phyloP scores from a whole-genome alignment of 2,113 vertebrate genomes.

The Pungitius pungitius region DNA sequence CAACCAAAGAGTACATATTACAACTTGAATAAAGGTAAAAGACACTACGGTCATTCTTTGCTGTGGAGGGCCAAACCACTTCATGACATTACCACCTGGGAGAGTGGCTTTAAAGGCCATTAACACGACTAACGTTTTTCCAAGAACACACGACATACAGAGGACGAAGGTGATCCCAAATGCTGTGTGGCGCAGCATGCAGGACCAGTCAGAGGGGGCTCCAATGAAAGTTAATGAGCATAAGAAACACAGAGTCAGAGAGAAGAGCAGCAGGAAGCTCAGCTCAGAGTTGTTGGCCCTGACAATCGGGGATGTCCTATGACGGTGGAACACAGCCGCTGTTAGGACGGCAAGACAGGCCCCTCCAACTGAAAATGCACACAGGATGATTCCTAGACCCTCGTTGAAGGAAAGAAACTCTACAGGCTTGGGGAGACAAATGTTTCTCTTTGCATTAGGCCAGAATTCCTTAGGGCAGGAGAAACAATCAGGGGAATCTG shows the following conservation, averaged over 20 bases:
- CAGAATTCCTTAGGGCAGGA: slow-evolving; percentile 66
- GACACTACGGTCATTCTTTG: slow-evolving; percentile 73
- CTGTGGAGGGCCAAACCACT: slow-evolving; percentile 71
- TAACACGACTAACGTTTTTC: slow-evolving; percentile 39
- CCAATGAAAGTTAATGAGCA: slow-evolving; percentile 68
- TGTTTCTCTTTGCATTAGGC: slow-evolving; percentile 63
- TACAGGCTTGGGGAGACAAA: slow-evolving; percentile 68
- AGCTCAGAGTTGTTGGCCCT: slow-evolving; percentile 78
- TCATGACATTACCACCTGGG: slow-evolving; percentile 55
- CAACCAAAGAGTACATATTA: slow-evolving; percentile 76
- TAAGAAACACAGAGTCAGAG: slow-evolving; percentile 66
- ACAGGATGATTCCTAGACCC: slow-evolving; percentile 66
- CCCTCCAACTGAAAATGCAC: slow-evolving; percentile 48
- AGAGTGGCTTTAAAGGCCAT: slow-evolving; percentile 45
- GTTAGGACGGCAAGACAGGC: slow-evolving; percentile 59
- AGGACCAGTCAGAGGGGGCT: slow-evolving; percentile 63
- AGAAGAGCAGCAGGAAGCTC: slow-evolving; percentile 71
- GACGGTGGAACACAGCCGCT: slow-evolving; percentile 60
- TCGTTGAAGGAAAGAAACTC: slow-evolving; percentile 75
- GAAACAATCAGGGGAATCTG: slow-evolving; percentile 73
- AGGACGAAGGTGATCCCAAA: slow-evolving; percentile 41
- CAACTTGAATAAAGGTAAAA: slow-evolving; percentile 67
- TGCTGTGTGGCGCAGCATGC: slow-evolving; percentile 62
- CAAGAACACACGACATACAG: slow-evolving; percentile 39
- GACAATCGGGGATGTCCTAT: slow-evolving; percentile 72